These are phyloP conservation scores for Corella eumyota DNA, from an alignment of 23 tunicate species.

Conservation along the genomic window DNA sequence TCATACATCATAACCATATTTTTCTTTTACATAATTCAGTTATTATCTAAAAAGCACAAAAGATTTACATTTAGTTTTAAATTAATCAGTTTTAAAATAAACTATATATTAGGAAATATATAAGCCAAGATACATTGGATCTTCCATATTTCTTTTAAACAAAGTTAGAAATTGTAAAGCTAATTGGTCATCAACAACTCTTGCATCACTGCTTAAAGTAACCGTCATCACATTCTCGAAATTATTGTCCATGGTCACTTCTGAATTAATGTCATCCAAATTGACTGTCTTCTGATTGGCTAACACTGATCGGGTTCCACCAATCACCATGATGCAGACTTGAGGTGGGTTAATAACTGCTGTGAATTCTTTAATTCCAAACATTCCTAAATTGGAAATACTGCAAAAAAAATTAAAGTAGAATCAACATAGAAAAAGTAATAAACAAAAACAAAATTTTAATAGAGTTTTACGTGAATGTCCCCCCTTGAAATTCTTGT, in stretches of 20 bases:
- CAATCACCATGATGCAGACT: slow-evolving; percentile 75
- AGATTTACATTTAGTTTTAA: too few relatives aligned
- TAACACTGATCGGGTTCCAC: slow-evolving; percentile 26
- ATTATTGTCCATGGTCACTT: neutral
- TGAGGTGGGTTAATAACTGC: slow-evolving; percentile 95
- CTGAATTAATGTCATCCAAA: slow-evolving; percentile 27
- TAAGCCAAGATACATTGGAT: slow-evolving; percentile 34
- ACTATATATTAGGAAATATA: too few relatives aligned
- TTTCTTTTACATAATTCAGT: too few relatives aligned
- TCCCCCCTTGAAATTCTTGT: too few relatives aligned
- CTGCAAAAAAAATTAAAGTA: too few relatives aligned
- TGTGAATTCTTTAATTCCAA: slow-evolving; percentile 71
- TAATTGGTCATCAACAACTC: slow-evolving; percentile 52
- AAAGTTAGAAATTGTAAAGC: slow-evolving; percentile 33
- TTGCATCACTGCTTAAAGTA: slow-evolving; percentile 65
- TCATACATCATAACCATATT: too few relatives aligned
- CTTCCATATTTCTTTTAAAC: slow-evolving; percentile 51
- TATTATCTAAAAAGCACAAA: too few relatives aligned
- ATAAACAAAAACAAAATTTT: too few relatives aligned
- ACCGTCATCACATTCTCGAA: slow-evolving; percentile 56
- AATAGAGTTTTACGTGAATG: too few relatives aligned
- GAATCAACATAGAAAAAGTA: too few relatives aligned
- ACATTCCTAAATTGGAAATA: slow-evolving; percentile 87
- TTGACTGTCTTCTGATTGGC: slow-evolving; percentile 3
- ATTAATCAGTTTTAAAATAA: too few relatives aligned